These are phyloP conservation scores for Portevinia maculata DNA, from an alignment of 2,888 invertebrate species.

Conservation along the genomic window DNA sequence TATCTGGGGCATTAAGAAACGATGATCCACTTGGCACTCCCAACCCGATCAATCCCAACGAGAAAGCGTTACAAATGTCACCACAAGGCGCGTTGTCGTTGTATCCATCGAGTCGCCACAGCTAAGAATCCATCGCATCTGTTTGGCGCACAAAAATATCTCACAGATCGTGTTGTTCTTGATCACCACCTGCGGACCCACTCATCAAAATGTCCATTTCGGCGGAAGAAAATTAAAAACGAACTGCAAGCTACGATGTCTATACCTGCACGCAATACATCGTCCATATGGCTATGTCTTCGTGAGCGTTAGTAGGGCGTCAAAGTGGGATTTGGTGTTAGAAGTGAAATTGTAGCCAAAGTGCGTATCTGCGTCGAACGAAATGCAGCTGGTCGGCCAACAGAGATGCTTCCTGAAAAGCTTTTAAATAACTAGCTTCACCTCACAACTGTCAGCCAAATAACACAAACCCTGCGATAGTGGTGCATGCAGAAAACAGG, in stretches of 20 bases:
- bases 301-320: slow-evolving; percentile 60
- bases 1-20: slow-evolving; percentile 49
- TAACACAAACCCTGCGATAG: not conserved
- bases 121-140: slow-evolving; percentile 27
- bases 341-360: slow-evolving; percentile 58
- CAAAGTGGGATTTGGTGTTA: slow-evolving; percentile 71
- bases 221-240: slow-evolving; percentile 60
- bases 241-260: slow-evolving; percentile 16
- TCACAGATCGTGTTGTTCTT: slow-evolving; percentile 60
- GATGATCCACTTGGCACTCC: slow-evolving; percentile 46
- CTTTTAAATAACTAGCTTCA: slow-evolving; percentile 11
- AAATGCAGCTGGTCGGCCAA: slow-evolving; percentile 12
- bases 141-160: slow-evolving; percentile 42
- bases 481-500: too few species aligned
- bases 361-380: slow-evolving; percentile 1
- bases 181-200: slow-evolving; percentile 62
- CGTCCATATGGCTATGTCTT: slow-evolving; percentile 6
- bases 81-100: slow-evolving; percentile 27
- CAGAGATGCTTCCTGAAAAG: slow-evolving; percentile 2
- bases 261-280: slow-evolving; percentile 31
- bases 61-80: slow-evolving; percentile 70
- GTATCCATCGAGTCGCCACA: not conserved
- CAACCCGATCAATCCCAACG: slow-evolving; percentile 45
- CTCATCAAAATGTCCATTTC: slow-evolving; percentile 70
- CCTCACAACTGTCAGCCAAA: slow-evolving; percentile 9